Percentiles rank a stretch among this genome's conserved stretches.
phyloP scores from a whole-genome alignment of 2,888 invertebrate species.

The Falcaria lacertinaria region DNA sequence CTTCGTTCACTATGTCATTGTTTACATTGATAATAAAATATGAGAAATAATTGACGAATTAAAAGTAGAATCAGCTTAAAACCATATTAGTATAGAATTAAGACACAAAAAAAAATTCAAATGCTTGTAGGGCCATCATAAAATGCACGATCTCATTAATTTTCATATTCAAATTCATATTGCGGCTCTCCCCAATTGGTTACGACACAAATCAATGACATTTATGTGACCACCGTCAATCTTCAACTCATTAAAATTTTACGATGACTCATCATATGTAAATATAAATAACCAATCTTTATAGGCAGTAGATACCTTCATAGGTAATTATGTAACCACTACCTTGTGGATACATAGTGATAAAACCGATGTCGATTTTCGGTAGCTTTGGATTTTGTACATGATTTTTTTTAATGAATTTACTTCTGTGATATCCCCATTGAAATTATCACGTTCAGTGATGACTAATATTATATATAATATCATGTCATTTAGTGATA shows the following conservation, averaged over 20 bases:
- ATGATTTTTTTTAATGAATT: background rate
- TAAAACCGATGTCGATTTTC: background rate
- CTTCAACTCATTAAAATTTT: background rate
- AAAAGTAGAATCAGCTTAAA: background rate
- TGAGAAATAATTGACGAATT: too few species aligned
- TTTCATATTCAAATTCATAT: slow-evolving; percentile 10
- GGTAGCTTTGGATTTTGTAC: background rate
- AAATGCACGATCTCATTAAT: slow-evolving; percentile 44
- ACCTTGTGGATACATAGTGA: too few species aligned
- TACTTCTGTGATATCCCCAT: background rate
- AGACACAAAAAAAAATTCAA: slow-evolving; percentile 20
- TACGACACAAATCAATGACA: background rate
- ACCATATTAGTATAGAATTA: background rate
- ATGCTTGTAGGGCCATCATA: slow-evolving; percentile 55
- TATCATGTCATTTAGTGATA: background rate
- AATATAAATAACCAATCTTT: background rate
- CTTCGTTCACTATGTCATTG: too few species aligned
- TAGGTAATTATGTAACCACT: too few species aligned
- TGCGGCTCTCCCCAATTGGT: slow-evolving; percentile 40
- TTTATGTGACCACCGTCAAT: background rate
- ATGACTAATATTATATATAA: background rate
- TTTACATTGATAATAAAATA: too few species aligned
- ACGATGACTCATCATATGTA: background rate
- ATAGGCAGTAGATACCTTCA: too few species aligned
- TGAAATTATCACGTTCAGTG: background rate